Conservation (phyloP, 2,113 vertebrate species). For the Pantherophis guttatus region DNA sequence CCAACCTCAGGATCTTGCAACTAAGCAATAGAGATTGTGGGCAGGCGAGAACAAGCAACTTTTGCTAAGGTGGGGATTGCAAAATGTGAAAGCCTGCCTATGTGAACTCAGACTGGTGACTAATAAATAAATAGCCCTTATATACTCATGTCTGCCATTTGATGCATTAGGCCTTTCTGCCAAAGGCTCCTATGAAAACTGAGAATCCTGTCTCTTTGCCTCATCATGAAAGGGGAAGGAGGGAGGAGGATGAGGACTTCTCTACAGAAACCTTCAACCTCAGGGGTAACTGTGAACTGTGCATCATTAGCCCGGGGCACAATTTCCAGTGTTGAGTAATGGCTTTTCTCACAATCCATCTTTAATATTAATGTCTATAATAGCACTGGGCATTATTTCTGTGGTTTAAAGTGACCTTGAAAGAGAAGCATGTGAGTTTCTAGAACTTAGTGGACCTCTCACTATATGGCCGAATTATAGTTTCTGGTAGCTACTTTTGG, state of each 20-base stretch:
- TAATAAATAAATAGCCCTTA: constrained; percentile 44
- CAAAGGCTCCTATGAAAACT: constrained; percentile 38
- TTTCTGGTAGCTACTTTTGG: background rate
- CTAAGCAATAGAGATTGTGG: constrained; percentile 31
- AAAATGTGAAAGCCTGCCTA: constrained; percentile 49
- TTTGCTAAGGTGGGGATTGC: constrained; percentile 46
- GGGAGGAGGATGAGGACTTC: background rate
- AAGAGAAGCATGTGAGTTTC: constrained; percentile 57
- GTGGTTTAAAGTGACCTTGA: constrained; percentile 65
- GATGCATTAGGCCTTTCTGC: constrained; percentile 19
- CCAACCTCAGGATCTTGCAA: constrained; percentile 11
- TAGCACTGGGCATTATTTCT: constrained; percentile 55
- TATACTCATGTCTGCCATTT: constrained; percentile 36
- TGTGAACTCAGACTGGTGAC: constrained; percentile 51
- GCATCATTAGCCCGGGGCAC: constrained; percentile 65
- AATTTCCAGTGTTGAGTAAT: constrained; percentile 74
- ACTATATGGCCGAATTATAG: background rate
- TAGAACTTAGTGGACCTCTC: background rate
- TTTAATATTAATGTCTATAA: constrained; percentile 67
- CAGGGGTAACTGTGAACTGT: constrained; percentile 57
- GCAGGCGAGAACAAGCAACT: constrained; percentile 64
- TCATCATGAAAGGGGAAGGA: background rate
- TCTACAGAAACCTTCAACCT: constrained; percentile 45
- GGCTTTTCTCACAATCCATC: constrained; percentile 72
- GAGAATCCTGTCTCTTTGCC: background rate